These are phyloP conservation scores for Sapayoa aenigma DNA, from an alignment of 2,113 vertebrate genomes.

Conservation along the genomic window DNA sequence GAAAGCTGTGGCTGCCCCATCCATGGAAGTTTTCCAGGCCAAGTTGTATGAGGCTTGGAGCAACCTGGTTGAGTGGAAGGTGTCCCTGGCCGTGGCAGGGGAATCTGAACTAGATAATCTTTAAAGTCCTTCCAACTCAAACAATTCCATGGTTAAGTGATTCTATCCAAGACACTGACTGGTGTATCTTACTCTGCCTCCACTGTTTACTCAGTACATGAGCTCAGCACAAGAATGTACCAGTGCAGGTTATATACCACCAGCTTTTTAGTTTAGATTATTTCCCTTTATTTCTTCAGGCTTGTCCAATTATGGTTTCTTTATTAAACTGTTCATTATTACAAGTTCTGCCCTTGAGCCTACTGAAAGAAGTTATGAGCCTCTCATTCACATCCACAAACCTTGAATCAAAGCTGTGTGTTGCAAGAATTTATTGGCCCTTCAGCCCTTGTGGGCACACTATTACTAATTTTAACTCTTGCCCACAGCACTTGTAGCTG, in stretches of 20 bases:
- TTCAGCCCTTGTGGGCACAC: background rate
- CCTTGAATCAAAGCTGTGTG: background rate
- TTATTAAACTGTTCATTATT: constrained; percentile 8
- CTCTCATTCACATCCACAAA: background rate
- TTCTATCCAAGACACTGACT: background rate
- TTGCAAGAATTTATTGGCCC: background rate
- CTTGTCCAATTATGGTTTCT: background rate
- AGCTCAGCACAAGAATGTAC: background rate
- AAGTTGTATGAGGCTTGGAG: accelerated
- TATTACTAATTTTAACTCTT: background rate
- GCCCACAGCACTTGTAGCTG: background rate
- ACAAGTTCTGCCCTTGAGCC: background rate
- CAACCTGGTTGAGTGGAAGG: accelerated
- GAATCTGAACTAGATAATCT: accelerated
- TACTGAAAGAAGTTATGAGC: background rate
- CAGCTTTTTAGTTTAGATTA: background rate
- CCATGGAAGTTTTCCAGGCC: background rate
- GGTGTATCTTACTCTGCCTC: background rate
- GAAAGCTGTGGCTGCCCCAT: background rate
- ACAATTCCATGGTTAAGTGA: accelerated
- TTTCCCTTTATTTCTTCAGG: background rate
- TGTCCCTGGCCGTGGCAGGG: background rate
- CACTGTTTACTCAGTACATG: background rate
- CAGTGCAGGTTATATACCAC: background rate
- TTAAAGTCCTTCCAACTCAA: background rate